Evolutionary conservation across 2,888 invertebrate species (phyloP).

Genomic region (Chydorus sphaericus): DNA sequence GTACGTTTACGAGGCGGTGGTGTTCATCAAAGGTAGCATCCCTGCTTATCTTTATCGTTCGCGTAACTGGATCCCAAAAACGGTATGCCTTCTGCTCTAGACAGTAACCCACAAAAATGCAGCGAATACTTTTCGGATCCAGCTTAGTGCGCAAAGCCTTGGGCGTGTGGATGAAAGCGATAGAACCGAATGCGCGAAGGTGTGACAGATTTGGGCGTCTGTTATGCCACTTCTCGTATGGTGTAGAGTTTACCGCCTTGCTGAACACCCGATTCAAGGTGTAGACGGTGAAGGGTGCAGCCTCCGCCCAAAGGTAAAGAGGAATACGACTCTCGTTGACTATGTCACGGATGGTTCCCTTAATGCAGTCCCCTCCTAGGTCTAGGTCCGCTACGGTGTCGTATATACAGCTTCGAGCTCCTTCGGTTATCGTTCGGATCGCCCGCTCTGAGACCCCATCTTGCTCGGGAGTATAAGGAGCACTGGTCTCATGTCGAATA

Average conservation of each 20-base stretch:
- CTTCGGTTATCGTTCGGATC: background rate
- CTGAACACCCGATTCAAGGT: background rate
- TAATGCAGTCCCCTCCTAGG: background rate
- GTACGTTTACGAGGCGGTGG: background rate
- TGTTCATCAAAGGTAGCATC: background rate
- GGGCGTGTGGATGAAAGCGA: background rate
- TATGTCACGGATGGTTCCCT: background rate
- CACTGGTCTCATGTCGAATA: background rate
- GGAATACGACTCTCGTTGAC: background rate
- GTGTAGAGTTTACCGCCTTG: background rate
- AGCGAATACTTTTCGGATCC: background rate
- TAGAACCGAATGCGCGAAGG: background rate
- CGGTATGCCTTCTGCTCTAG: background rate
- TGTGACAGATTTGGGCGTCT: background rate
- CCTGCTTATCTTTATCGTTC: background rate
- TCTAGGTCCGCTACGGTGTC: background rate
- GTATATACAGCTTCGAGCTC: background rate
- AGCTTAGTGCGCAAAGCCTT: background rate
- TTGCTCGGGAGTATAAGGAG: background rate
- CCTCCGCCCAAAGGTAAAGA: background rate
- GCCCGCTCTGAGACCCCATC: background rate
- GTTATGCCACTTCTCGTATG: background rate
- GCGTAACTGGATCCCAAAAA: background rate
- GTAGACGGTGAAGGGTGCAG: background rate
- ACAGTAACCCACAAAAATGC: background rate